These are phyloP conservation scores for Drosophila helvetica DNA, from an alignment of 2,888 invertebrate genomes.

Conservation along the genomic window DNA sequence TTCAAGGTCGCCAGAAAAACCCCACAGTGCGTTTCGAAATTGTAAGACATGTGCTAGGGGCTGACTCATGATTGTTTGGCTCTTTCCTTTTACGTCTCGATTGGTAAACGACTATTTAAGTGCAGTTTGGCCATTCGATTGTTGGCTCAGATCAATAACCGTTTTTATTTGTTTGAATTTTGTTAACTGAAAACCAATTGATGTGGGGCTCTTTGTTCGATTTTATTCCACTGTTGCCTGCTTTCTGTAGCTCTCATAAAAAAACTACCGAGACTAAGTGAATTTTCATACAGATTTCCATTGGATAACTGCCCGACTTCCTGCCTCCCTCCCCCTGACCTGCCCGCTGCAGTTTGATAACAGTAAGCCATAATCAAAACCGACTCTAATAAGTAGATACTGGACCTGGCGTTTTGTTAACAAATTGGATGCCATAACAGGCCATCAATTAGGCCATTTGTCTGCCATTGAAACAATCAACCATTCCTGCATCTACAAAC, in stretches of 20 bases:
- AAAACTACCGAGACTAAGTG: background rate
- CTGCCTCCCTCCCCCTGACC: background rate
- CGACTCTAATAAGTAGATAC: background rate
- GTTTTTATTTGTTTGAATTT: background rate
- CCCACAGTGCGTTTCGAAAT: slow-evolving; percentile 5
- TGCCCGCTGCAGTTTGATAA: background rate
- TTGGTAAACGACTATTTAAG: background rate
- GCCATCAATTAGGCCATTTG: background rate
- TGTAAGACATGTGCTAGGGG: too few relatives aligned
- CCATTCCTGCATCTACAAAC: too few relatives aligned
- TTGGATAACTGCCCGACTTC: background rate
- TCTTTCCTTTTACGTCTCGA: background rate
- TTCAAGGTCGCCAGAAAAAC: slow-evolving; percentile 36
- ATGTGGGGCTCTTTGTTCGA: background rate
- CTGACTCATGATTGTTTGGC: too few relatives aligned
- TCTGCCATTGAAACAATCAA: background rate
- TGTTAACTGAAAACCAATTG: background rate
- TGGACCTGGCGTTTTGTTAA: background rate
- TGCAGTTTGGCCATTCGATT: background rate
- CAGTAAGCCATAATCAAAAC: background rate
- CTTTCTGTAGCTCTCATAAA: background rate
- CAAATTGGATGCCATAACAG: background rate
- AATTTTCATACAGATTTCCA: background rate
- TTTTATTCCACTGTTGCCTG: background rate
- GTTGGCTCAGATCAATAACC: background rate